phyloP scores from a whole-genome alignment of 92 coral and sea anemone species.

The Epizoanthus rinbou region DNA sequence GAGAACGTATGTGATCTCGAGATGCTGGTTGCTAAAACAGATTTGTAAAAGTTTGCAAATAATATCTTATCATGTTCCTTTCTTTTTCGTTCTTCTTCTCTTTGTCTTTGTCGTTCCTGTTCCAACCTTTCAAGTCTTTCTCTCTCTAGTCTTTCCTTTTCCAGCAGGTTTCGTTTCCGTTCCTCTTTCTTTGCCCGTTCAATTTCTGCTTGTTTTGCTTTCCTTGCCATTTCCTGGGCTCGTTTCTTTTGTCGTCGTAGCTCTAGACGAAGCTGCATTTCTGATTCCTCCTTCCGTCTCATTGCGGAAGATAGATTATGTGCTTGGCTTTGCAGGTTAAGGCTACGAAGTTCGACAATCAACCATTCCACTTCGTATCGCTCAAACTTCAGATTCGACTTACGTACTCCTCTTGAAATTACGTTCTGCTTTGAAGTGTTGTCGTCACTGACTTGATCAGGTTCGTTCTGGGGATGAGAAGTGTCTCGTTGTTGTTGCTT shows the following conservation, averaged over 20 bases:
- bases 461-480: background rate
- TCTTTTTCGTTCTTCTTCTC: slow-evolving; percentile 53
- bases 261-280: slow-evolving; percentile 23
- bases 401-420: background rate
- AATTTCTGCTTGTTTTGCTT: slow-evolving; percentile 24
- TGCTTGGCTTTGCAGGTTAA: slow-evolving; percentile 66
- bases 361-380: slow-evolving; percentile 58
- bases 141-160: background rate
- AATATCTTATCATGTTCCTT: slow-evolving; percentile 63
- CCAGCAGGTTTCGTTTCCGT: background rate
- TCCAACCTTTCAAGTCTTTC: slow-evolving; percentile 23
- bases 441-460: background rate
- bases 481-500: background rate
- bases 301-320: slow-evolving; percentile 45
- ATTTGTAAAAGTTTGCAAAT: slow-evolving; percentile 49
- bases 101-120: slow-evolving; percentile 42
- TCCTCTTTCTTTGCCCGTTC: slow-evolving; percentile 18
- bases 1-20: slow-evolving; percentile 33
- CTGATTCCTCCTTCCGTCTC: slow-evolving; percentile 38
- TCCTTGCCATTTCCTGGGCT: background rate
- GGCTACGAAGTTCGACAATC: slow-evolving; percentile 53
- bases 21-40: slow-evolving; percentile 40
- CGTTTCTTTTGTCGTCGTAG: background rate
- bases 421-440: background rate
- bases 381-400: slow-evolving; percentile 30